Conservation (phyloP, 2,888 invertebrate genomes). For the Drosophila mulleri region DNA sequence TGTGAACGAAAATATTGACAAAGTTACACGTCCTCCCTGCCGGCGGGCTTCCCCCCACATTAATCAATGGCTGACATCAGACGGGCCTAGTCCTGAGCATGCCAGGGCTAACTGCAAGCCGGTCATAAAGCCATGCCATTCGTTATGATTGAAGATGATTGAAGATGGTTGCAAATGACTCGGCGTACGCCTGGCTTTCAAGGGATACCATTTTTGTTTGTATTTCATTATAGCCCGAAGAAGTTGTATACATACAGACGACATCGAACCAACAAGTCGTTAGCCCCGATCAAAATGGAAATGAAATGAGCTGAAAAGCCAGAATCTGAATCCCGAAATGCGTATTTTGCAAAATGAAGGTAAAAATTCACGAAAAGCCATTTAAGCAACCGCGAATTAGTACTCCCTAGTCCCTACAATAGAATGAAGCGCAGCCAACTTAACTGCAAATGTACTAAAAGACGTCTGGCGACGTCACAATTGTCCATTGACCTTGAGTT, state of each 20-base stretch:
- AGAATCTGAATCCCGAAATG: neutral
- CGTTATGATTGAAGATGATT: slow-evolving; percentile 60
- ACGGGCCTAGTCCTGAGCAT: neutral
- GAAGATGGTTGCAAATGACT: slow-evolving; percentile 46
- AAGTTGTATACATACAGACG: neutral
- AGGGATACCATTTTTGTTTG: slow-evolving; percentile 24
- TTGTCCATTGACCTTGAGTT: too few relatives aligned
- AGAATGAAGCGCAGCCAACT: neutral
- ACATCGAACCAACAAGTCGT: neutral
- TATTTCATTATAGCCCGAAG: slow-evolving; percentile 21
- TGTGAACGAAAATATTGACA: slow-evolving; percentile 60
- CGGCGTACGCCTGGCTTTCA: slow-evolving; percentile 12
- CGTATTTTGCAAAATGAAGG: neutral
- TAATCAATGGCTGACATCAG: slow-evolving; percentile 24
- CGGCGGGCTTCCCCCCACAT: neutral
- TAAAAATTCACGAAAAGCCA: neutral
- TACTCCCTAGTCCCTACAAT: neutral
- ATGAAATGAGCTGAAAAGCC: neutral
- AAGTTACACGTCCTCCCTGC: slow-evolving; percentile 29
- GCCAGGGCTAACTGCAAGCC: slow-evolving; percentile 29
- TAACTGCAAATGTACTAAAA: neutral
- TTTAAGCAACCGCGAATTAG: neutral
- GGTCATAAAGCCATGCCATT: slow-evolving; percentile 35
- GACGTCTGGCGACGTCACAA: neutral
- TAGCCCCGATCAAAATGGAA: neutral